phyloP scores from a whole-genome alignment of 2,113 vertebrate species.

The Rhombomys opimus region DNA sequence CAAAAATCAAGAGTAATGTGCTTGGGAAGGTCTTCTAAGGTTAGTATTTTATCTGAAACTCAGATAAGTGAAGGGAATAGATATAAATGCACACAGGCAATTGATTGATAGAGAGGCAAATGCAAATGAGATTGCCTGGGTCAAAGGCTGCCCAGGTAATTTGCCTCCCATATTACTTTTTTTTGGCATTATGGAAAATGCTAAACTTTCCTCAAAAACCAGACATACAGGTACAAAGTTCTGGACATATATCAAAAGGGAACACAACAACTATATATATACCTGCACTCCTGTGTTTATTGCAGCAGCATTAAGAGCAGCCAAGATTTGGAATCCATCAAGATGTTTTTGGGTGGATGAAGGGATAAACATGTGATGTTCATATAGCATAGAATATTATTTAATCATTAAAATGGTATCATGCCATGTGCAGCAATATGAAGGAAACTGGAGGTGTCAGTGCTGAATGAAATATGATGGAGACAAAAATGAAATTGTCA shows the following conservation, averaged over 20 bases:
- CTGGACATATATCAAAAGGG: neutral
- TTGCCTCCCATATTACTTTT: neutral
- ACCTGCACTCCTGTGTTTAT: neutral
- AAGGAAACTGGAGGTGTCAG: neutral
- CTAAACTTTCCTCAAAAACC: neutral
- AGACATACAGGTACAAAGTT: neutral
- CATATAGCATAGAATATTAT: neutral
- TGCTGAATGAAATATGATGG: neutral
- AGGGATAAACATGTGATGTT: too few relatives aligned
- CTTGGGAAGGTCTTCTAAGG: neutral
- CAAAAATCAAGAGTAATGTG: neutral
- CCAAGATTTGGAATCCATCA: neutral
- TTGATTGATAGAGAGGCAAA: neutral
- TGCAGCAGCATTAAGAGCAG: neutral
- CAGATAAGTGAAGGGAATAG: neutral
- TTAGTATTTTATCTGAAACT: neutral
- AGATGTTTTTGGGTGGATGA: neutral
- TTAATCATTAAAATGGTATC: neutral
- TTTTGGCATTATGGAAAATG: neutral
- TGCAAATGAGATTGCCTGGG: neutral
- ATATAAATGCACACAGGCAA: neutral
- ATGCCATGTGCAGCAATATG: neutral
- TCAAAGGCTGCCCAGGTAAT: neutral
- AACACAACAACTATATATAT: neutral
- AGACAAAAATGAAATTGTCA: neutral